phyloP scores from a whole-genome alignment of 2,797 vertebrate genomes.

The Novumbra hubbsi region DNA sequence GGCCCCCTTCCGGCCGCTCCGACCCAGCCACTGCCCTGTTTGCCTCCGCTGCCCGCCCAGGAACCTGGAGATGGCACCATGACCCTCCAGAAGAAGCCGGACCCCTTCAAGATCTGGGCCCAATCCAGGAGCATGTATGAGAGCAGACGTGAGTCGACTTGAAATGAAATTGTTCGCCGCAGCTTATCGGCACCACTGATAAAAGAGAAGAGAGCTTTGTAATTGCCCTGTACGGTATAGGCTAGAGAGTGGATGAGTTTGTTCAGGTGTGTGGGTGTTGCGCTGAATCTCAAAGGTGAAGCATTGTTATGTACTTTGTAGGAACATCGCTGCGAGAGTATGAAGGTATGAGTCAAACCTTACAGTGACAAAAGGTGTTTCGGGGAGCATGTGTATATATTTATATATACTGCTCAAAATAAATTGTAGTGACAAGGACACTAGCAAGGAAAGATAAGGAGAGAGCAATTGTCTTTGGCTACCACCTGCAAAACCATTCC shows the following conservation, averaged over 20 bases:
- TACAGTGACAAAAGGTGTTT: constrained; percentile 43
- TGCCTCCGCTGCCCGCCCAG: constrained; percentile 73
- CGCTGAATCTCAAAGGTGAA: neutral
- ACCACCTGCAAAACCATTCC: too few relatives aligned
- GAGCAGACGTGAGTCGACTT: constrained; percentile 90
- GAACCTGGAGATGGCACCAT: constrained; percentile 82
- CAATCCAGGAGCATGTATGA: constrained; percentile 99
- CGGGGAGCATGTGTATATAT: neutral
- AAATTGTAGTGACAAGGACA: too few relatives aligned
- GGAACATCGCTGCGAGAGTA: constrained; percentile 4
- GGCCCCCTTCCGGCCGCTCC: constrained; percentile 75
- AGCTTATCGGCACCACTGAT: neutral
- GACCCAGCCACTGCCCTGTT: constrained; percentile 75
- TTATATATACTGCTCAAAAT: too few relatives aligned
- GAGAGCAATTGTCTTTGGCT: too few relatives aligned
- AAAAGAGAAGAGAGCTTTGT: neutral
- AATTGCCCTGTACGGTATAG: neutral
- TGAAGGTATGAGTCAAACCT: constrained; percentile 38
- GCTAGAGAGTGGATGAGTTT: neutral
- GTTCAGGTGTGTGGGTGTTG: neutral
- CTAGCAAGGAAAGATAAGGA: too few relatives aligned
- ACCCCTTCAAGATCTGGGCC: constrained; percentile 99
- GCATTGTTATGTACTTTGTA: constrained; percentile 5
- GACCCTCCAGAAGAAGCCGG: constrained; percentile 93
- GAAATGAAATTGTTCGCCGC: neutral